Percentiles rank a stretch among this genome's conserved stretches.
phyloP scores from a whole-genome alignment of 2,797 vertebrate genomes.

The Chaetodon trifasciatus region DNA sequence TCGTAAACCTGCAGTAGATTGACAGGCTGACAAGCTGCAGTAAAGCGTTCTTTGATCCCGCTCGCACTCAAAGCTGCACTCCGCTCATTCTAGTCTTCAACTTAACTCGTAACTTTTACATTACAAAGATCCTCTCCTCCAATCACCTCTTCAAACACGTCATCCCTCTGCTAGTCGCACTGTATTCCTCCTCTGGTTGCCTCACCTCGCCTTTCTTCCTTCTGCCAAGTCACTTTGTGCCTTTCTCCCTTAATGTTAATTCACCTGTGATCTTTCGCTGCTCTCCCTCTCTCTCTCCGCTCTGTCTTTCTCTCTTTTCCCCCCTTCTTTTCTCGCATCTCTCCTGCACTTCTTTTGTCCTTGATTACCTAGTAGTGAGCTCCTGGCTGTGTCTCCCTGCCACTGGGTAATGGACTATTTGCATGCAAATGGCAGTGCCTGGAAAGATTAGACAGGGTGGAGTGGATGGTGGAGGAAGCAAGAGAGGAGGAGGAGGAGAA shows the following conservation, averaged over 20 bases:
- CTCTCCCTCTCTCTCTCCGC: slow-evolving; percentile 46
- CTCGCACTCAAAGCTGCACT: slow-evolving; percentile 53
- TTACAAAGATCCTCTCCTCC: slow-evolving; percentile 75
- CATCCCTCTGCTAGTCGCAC: slow-evolving; percentile 46
- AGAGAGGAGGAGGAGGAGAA: slow-evolving; percentile 64
- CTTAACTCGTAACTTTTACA: slow-evolving; percentile 74
- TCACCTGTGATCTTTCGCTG: slow-evolving; percentile 79
- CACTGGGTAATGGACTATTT: slow-evolving; percentile 87
- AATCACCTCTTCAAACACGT: slow-evolving; percentile 72
- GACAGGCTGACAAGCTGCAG: slow-evolving; percentile 74
- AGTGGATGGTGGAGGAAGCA: slow-evolving; percentile 78
- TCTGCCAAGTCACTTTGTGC: slow-evolving; percentile 64
- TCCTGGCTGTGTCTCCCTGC: slow-evolving; percentile 83
- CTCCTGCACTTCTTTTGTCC: slow-evolving; percentile 83
- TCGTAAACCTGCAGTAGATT: slow-evolving; percentile 69
- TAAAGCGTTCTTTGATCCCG: slow-evolving; percentile 75
- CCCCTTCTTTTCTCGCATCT: slow-evolving; percentile 56
- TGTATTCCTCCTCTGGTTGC: slow-evolving; percentile 46
- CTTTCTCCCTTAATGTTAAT: slow-evolving; percentile 72
- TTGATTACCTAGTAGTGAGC: slow-evolving; percentile 86
- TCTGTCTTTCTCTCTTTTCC: slow-evolving; percentile 39
- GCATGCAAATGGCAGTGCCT: slow-evolving; percentile 87
- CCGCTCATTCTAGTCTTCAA: slow-evolving; percentile 63
- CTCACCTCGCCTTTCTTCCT: slow-evolving; percentile 51
- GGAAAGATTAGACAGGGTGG: slow-evolving; percentile 85